phyloP scores from a whole-genome alignment of 2,888 invertebrate genomes.

The Ganaspis brasiliensis region DNA sequence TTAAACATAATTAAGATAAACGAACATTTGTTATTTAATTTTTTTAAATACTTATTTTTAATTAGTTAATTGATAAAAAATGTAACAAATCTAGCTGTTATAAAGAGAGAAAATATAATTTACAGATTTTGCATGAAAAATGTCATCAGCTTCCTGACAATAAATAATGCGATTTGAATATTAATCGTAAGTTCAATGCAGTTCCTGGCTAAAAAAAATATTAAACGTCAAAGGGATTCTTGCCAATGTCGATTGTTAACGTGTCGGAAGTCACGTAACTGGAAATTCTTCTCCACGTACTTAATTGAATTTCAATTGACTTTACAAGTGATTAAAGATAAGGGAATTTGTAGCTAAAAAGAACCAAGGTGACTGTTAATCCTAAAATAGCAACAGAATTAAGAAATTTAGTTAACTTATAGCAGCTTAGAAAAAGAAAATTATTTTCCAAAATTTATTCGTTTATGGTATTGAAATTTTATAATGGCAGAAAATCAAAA shows the following conservation, averaged over 20 bases:
- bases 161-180: slow-evolving; percentile 22
- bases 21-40: too few relatives aligned
- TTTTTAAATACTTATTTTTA: too few relatives aligned
- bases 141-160: neutral
- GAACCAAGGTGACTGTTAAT: neutral
- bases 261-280: slow-evolving; percentile 58
- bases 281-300: slow-evolving; percentile 48
- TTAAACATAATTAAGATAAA: too few relatives aligned
- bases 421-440: too few relatives aligned
- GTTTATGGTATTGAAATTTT: too few relatives aligned
- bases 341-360: slow-evolving; percentile 2
- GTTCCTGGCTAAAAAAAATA: slow-evolving; percentile 18
- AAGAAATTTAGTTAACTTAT: too few relatives aligned
- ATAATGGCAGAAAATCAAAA: too few relatives aligned
- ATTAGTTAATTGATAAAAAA: too few relatives aligned
- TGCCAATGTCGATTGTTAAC: slow-evolving; percentile 23
- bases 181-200: slow-evolving; percentile 26
- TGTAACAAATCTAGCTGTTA: neutral
- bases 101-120: neutral
- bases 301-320: slow-evolving; percentile 52
- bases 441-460: neutral
- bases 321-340: slow-evolving; percentile 18
- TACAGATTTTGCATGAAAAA: neutral
- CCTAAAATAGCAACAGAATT: slow-evolving; percentile 29
- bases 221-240: slow-evolving; percentile 27